A percentile compares a stretch with the other conserved stretches of the same genome.
These are phyloP conservation scores for Actinemys pallida DNA, from an alignment of 2,113 vertebrate species.

Conservation along the genomic window DNA sequence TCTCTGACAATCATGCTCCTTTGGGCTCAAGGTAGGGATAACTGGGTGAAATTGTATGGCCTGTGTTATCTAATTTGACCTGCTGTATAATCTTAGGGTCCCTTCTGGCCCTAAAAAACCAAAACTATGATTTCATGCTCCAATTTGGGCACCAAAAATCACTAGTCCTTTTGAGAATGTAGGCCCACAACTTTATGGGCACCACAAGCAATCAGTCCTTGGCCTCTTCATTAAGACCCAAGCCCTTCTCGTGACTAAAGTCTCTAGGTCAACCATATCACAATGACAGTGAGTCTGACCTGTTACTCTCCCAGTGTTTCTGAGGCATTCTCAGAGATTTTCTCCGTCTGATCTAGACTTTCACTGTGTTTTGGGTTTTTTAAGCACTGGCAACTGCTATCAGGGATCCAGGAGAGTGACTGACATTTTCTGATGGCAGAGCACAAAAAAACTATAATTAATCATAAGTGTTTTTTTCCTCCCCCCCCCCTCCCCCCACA, in stretches of 20 bases:
- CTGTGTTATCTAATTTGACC: neutral
- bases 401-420: slow-evolving; percentile 19
- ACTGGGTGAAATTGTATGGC: neutral
- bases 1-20: neutral
- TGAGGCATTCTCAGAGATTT: neutral
- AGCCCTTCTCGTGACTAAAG: neutral
- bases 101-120: neutral
- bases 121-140: neutral
- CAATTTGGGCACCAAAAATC: neutral
- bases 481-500: neutral
- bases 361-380: slow-evolving; percentile 3
- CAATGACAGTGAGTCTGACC: neutral
- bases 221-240: neutral
- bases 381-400: neutral
- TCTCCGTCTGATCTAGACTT: neutral
- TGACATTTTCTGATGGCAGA: slow-evolving; percentile 43
- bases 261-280: neutral
- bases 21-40: neutral
- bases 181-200: neutral
- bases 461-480: neutral
- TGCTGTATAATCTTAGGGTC: neutral
- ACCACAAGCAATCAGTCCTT: neutral
- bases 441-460: slow-evolving; percentile 31
- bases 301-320: neutral
- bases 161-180: neutral